Base-by-base conservation (phyloP, 2,797 vertebrate genomes). In the Lacerta bilineata region DNA sequence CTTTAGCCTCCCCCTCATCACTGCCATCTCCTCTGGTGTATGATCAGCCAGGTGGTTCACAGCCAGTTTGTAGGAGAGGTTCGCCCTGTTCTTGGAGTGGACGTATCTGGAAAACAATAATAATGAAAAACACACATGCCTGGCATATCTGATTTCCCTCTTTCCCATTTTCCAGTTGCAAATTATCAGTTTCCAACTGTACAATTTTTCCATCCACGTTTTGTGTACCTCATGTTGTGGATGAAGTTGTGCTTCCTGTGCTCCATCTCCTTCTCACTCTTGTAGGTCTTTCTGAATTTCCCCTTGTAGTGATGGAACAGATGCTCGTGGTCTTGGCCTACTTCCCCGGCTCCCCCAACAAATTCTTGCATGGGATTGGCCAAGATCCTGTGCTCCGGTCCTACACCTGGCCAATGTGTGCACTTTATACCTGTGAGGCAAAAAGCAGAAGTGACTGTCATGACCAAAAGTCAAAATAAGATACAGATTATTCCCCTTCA, bases 311-410 rank as follows among this genome's bases (percentile, higher is more conserved):
- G 95, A 1, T 92, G 78, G 80, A 97, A 97, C 83, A 98, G 93
- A 71, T 3, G 95, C 78, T 97, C 95, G n/a, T 94, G 93, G 18
- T 96, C 74, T 15, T 96, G 96, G 20, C 96, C 95, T 0, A 78
- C 85, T 0, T 97, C 96, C 0, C 95, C 95, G 0, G 15, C 46
- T 6, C 3, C 71, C 92, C 96, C 96, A 89, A 98, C 94, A 20
- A 98, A 96, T 80, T 98, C 98, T 90, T 96, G 97, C 96, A 98
- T 97, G 5, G 98, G 98, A 94, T 98, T 98, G 90, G 96, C 97
- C 93, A 98, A 27, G 86, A 97, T 88, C 85, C 93, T 93, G 59
- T 98, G 97, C 92, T 98, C 98, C 59, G 89, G 90, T 25, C 93
- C 25, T 1, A 50, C 39, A 0, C 2, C 0, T 0, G 93, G 92